These are phyloP conservation scores for Dendrocincla fuliginosa DNA, from an alignment of 2,797 vertebrate genomes.

Conservation along the genomic window DNA sequence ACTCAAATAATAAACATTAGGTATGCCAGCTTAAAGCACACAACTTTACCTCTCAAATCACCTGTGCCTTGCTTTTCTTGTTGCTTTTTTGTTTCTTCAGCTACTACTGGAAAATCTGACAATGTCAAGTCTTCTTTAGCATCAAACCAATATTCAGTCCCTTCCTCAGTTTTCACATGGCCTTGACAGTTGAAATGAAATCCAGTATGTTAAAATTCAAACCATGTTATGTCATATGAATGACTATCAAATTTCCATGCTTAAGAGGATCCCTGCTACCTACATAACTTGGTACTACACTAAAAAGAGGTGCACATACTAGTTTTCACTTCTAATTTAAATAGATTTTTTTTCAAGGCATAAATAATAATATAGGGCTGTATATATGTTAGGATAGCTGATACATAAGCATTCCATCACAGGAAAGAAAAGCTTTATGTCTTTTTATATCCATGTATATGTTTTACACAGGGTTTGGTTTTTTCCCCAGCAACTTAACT, in stretches of 20 bases:
- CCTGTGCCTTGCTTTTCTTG: background rate
- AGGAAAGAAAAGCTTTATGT: background rate
- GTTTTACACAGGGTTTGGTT: background rate
- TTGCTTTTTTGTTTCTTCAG: background rate
- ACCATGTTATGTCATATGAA: background rate
- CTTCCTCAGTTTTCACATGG: background rate
- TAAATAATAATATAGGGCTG: background rate
- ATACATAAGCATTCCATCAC: background rate
- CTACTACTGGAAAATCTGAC: background rate
- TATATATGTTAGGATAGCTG: background rate
- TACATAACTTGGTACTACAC: background rate
- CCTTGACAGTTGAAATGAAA: constrained; percentile 47
- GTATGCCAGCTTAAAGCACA: background rate
- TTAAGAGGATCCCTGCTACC: background rate
- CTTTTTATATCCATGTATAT: accelerated
- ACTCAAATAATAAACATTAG: background rate
- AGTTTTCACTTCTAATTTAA: background rate
- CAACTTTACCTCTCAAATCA: background rate
- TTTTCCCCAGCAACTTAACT: background rate
- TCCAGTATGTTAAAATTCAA: background rate
- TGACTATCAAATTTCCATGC: background rate
- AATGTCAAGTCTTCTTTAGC: constrained; percentile 63
- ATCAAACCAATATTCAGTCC: constrained; percentile 75
- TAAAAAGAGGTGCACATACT: background rate
- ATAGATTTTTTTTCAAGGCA: background rate